Base-by-base conservation (phyloP, 2,888 invertebrate genomes). In the Endotricha flammealis region DNA sequence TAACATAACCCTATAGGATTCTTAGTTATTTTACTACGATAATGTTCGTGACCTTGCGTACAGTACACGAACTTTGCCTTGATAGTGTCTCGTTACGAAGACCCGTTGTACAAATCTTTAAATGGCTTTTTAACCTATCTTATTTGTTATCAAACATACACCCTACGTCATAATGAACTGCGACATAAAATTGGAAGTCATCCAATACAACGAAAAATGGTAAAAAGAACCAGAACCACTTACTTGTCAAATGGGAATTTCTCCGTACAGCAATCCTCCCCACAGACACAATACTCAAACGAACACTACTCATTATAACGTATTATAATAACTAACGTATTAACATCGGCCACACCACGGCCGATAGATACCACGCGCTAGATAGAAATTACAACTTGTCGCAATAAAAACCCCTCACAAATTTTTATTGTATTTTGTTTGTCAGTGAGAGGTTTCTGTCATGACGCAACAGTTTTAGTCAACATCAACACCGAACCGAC, bases 401-500 rank as follows among this genome's bases (percentile, higher is more conserved):
- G 62, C 58, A 62, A 63, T 62, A 61, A 54, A 64, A 54, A 64
- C 57, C 58, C 69, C 60, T 70, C 61, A 71, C 73, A 73, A n/a
- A 80, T 73, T 78, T 80, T 80, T 83, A 78, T 80, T 82, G 76
- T 82, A 81, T 80, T 82, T 86, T n/a, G 73, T 82, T 85, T 86
- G 83, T 83, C 83, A 85, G 83, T 74, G 80, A 83, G 82, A 80
- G 81, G 75, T 72, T 73, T 79, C 74, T 80, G 78, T 81, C 86
- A 86, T 87, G 87, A 87, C 86, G 86, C 87, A 87, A 87, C 85
- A 85, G 82, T 81, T 82, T 80, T 70, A 78, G 72, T 75, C 75
- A 79, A 76, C 74, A 77, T 72, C 70, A 80, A 78, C 79, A 79
- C 75, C 64, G 68, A 62, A 79, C 75, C 64, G 68, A 62, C 58